These are phyloP conservation scores for Eonycteris spelaea DNA, from an alignment of 2,113 vertebrate species.

Conservation along the genomic window DNA sequence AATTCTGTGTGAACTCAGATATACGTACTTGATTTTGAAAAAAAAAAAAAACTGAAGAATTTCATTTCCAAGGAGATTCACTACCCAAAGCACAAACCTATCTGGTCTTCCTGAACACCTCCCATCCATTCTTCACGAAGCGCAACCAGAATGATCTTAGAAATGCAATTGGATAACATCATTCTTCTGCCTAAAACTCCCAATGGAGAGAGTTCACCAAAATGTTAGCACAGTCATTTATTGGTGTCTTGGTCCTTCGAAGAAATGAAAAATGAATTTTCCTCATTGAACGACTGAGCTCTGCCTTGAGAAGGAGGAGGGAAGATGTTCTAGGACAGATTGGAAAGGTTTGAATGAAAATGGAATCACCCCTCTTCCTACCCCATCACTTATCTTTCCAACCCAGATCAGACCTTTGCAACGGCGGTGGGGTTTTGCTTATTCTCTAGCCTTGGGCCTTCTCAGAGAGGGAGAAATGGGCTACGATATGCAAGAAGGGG, in stretches of 20 bases:
- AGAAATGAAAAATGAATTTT: neutral
- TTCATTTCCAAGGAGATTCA: neutral
- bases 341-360: neutral
- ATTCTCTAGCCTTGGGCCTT: neutral
- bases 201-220: neutral
- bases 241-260: neutral
- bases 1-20: neutral
- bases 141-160: neutral
- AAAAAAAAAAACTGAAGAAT: conserved; percentile 1
- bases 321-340: neutral
- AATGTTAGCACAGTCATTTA: neutral
- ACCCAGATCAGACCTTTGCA: neutral
- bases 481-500: neutral
- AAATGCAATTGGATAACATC: neutral
- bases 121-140: neutral
- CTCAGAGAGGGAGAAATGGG: neutral
- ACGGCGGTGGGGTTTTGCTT: neutral
- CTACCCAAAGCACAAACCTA: neutral
- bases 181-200: neutral
- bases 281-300: neutral
- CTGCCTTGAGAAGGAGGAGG: neutral
- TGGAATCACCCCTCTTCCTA: neutral
- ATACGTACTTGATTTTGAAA: neutral
- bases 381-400: neutral
- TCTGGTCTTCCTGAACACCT: neutral